A percentile compares a stretch with the other conserved stretches of the same genome.
These are phyloP conservation scores for Tetrapedia diversipes DNA, from an alignment of 2,888 invertebrate species.

Conservation along the genomic window DNA sequence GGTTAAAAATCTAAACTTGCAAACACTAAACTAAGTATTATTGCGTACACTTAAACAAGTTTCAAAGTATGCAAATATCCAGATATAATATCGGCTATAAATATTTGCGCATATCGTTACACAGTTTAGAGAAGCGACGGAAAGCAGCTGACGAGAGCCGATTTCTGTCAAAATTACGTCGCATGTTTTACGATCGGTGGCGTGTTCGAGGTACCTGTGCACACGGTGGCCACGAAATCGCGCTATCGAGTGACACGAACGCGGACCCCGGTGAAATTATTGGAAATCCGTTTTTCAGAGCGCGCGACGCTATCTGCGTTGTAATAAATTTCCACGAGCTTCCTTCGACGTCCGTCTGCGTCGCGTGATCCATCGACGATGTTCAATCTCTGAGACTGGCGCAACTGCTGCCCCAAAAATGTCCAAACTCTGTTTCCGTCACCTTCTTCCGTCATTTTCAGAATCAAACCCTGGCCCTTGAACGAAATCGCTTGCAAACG, in stretches of 20 bases:
- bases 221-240: conserved; percentile 6
- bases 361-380: conserved; percentile 32
- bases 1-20: too few species aligned
- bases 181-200: conserved; percentile 49
- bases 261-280: conserved; percentile 54
- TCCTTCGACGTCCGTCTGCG: conserved; percentile 28
- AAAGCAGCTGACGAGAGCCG: conserved; percentile 41
- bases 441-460: not conserved
- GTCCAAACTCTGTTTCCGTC: too few species aligned
- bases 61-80: too few species aligned
- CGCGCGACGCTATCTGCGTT: conserved; percentile 39
- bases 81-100: too few species aligned
- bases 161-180: conserved; percentile 33
- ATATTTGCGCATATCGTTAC: too few species aligned
- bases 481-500: too few species aligned
- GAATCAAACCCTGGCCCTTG: too few species aligned
- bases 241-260: conserved; percentile 33
- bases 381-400: not conserved
- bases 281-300: conserved; percentile 59
- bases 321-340: conserved; percentile 57
- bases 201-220: conserved; percentile 37
- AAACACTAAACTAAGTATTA: too few species aligned
- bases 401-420: not conserved
- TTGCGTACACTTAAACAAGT: too few species aligned
- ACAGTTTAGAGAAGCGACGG: conserved; percentile 40